A percentile compares a stretch with the other conserved stretches of the same genome.
These are phyloP conservation scores for Hyperopisus bebe DNA, from an alignment of 2,113 vertebrate species.

Conservation along the genomic window DNA sequence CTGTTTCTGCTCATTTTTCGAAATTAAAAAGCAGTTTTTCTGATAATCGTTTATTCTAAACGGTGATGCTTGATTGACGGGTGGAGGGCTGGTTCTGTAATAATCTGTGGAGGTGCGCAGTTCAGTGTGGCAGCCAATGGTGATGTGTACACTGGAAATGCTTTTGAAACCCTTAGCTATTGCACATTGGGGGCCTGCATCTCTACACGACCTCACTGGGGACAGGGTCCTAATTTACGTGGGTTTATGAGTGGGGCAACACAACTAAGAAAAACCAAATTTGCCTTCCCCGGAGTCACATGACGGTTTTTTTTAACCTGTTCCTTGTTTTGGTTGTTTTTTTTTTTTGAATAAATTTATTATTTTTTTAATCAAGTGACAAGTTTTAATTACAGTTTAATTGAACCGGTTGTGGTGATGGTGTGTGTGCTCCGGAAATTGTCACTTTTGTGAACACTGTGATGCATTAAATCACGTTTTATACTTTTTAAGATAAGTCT, in stretches of 20 bases:
- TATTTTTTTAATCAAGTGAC: slow-evolving; percentile 21
- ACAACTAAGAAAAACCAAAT: slow-evolving; percentile 30
- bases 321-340: slow-evolving; percentile 9
- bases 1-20: background rate
- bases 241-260: slow-evolving; percentile 13
- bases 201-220: background rate
- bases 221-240: background rate
- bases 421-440: slow-evolving; percentile 17
- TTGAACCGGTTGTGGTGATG: slow-evolving; percentile 22
- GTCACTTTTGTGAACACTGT: slow-evolving; percentile 41
- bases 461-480: slow-evolving; percentile 37
- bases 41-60: background rate
- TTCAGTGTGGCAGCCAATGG: background rate
- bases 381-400: slow-evolving; percentile 17
- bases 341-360: slow-evolving; percentile 13
- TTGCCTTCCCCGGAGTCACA: slow-evolving; percentile 30
- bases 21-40: background rate
- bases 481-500: slow-evolving; percentile 31
- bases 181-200: background rate
- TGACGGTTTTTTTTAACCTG: slow-evolving; percentile 16
- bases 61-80: background rate
- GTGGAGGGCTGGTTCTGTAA: slow-evolving; percentile 2
- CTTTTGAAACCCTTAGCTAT: background rate
- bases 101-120: background rate
- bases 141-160: background rate